phyloP scores from a whole-genome alignment of 2,113 vertebrate species.

The Anoplopoma fimbria region DNA sequence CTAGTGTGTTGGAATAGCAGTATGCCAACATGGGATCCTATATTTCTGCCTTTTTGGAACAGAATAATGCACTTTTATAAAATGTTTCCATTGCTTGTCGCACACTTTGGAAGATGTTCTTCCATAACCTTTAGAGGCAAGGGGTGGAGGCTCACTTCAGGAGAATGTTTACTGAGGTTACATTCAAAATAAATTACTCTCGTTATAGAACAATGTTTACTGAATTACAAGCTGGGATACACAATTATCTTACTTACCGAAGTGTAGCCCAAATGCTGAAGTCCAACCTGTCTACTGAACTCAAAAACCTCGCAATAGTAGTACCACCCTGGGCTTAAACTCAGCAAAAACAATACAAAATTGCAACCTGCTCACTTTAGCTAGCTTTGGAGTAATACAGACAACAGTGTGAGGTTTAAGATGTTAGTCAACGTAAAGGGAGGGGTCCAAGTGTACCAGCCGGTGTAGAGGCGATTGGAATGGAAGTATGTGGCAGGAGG shows the following conservation, averaged over 20 bases:
- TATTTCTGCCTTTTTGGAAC: slow-evolving; percentile 15
- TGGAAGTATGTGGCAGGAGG: neutral
- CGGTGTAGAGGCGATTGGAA: neutral
- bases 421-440: neutral
- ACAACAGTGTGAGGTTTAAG: neutral
- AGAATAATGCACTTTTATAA: slow-evolving; percentile 2
- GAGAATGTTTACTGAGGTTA: neutral
- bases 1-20: slow-evolving; percentile 10
- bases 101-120: neutral
- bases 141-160: neutral
- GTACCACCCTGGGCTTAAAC: neutral
- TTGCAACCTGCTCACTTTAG: neutral
- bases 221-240: neutral
- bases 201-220: neutral
- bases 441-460: neutral
- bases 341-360: neutral
- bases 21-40: neutral
- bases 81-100: neutral
- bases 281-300: neutral
- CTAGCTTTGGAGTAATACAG: neutral
- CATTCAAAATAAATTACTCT: neutral
- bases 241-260: neutral
- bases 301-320: neutral
- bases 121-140: slow-evolving; percentile 22
- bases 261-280: neutral